phyloP scores from a whole-genome alignment of 2,113 vertebrate genomes.

The Mormoops blainvillei region DNA sequence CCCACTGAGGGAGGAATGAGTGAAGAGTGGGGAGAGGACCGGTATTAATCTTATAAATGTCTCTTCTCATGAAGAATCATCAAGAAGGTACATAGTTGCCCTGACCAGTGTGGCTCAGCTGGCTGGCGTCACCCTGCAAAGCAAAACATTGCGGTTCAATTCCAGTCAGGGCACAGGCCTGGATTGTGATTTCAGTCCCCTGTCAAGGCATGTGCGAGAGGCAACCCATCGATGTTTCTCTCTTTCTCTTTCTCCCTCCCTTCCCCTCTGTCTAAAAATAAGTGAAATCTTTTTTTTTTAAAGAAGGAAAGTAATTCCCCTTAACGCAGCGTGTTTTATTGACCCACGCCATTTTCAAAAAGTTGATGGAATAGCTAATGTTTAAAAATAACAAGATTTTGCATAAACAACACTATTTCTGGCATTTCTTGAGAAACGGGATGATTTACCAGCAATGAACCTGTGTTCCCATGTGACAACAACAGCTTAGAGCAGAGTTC shows the following conservation, averaged over 20 bases:
- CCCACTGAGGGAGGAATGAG: neutral
- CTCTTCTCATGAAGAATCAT: neutral
- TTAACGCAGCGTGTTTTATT: neutral
- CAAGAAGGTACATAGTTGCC: neutral
- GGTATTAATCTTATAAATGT: neutral
- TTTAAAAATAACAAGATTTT: neutral
- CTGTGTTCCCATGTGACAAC: neutral
- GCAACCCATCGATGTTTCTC: too few species aligned
- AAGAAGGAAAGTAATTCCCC: neutral
- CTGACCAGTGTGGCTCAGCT: too few species aligned
- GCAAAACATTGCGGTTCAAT: too few species aligned
- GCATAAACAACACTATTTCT: neutral
- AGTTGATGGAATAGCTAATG: neutral
- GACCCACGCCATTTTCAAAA: neutral
- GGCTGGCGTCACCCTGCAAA: too few species aligned
- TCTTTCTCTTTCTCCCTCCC: too few species aligned
- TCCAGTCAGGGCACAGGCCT: too few species aligned
- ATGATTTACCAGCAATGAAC: neutral
- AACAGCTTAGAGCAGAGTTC: neutral
- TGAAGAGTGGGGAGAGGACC: neutral
- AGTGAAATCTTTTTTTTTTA: too few species aligned
- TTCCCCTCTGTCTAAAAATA: too few species aligned
- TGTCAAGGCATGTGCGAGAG: too few species aligned
- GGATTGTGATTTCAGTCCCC: too few species aligned
- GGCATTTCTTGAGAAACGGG: neutral